Conservation (phyloP, 2,888 invertebrate species). For the Silvanus unidentatus region DNA sequence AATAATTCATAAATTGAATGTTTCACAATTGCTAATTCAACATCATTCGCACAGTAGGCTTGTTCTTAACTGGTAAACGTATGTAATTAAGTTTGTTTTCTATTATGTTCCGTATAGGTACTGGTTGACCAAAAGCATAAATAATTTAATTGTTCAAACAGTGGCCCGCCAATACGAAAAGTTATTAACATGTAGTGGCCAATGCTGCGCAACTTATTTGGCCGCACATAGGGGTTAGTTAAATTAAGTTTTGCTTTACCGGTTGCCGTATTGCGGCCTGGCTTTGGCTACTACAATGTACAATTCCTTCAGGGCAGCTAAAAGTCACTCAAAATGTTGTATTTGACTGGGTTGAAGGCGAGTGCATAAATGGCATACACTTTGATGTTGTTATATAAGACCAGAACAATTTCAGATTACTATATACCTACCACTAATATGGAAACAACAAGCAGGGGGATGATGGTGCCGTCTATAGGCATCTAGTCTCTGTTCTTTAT, state of each 20-base stretch:
- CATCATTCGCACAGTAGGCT: constrained; percentile 42
- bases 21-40: constrained; percentile 48
- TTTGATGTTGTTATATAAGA: constrained; percentile 14
- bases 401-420: not conserved
- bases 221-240: constrained; percentile 35
- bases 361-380: constrained; percentile 8
- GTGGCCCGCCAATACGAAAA: constrained; percentile 23
- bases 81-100: constrained; percentile 49
- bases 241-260: constrained; percentile 43
- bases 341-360: constrained; percentile 21
- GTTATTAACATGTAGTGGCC: constrained; percentile 10
- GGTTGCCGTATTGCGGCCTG: constrained; percentile 31
- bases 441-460: no score
- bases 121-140: constrained; percentile 42
- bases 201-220: constrained; percentile 15
- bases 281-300: constrained; percentile 31
- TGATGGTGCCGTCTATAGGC: no score
- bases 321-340: constrained; percentile 37
- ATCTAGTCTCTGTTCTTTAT: no score
- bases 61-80: constrained; percentile 43
- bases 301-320: constrained; percentile 38
- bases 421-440: no score
- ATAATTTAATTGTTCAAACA: constrained; percentile 43
- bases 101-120: constrained; percentile 46
- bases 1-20: constrained; percentile 49